Conservation (phyloP, 2,113 vertebrate genomes). For the Lagopus muta region DNA sequence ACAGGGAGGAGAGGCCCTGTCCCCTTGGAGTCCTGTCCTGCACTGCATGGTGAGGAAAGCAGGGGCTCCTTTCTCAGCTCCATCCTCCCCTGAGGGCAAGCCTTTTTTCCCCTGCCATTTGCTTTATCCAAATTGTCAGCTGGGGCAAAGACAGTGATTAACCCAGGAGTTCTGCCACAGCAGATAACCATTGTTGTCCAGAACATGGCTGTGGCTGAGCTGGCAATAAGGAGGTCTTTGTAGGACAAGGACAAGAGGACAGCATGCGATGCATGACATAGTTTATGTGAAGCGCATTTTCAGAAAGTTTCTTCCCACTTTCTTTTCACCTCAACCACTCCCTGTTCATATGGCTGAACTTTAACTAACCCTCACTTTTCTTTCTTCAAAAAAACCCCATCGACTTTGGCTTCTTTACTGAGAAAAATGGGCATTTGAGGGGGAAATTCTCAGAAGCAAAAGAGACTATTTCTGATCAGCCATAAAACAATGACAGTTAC, state of each 20-base stretch:
- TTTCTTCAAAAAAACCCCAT: background rate
- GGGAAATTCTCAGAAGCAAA: background rate
- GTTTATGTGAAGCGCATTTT: background rate
- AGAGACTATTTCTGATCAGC: background rate
- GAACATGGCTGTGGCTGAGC: background rate
- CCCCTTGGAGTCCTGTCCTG: background rate
- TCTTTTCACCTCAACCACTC: background rate
- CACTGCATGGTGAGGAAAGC: background rate
- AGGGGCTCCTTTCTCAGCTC: background rate
- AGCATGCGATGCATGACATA: fast-evolving
- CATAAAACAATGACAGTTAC: background rate
- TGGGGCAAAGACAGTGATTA: background rate
- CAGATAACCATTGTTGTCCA: background rate
- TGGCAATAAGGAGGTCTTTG: background rate
- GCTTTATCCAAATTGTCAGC: background rate
- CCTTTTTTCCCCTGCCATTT: background rate
- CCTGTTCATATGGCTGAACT: background rate
- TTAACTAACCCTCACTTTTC: background rate
- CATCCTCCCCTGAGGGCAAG: background rate
- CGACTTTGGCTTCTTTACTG: background rate
- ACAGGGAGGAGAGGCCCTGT: background rate
- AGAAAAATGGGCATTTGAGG: background rate
- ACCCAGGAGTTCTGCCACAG: background rate
- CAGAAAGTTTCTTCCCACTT: background rate
- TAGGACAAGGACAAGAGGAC: background rate